These are phyloP conservation scores for Picus viridis DNA, from an alignment of 2,797 vertebrate genomes.

Conservation along the genomic window DNA sequence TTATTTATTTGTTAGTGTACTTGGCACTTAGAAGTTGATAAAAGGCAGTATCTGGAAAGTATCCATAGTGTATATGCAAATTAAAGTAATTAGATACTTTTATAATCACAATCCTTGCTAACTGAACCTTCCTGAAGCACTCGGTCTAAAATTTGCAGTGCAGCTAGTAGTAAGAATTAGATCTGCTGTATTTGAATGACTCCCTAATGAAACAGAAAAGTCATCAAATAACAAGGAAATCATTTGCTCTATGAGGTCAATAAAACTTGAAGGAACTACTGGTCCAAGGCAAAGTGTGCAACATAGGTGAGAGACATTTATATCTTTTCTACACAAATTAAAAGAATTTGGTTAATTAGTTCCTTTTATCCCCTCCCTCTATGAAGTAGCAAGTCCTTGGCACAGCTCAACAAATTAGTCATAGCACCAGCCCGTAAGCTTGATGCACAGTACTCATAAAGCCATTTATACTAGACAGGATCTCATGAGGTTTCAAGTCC, in stretches of 20 bases:
- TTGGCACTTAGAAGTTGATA: background rate
- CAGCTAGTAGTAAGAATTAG: background rate
- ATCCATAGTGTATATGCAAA: background rate
- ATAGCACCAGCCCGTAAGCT: background rate
- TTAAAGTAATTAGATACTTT: background rate
- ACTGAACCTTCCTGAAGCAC: background rate
- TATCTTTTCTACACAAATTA: background rate
- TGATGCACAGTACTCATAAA: background rate
- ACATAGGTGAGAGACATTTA: background rate
- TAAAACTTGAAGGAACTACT: background rate
- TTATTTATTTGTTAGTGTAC: background rate
- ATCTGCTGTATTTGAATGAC: background rate
- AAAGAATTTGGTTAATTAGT: background rate
- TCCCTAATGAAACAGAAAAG: conserved; percentile 17
- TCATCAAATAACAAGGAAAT: conserved; percentile 5
- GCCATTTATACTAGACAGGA: background rate
- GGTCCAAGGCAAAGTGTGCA: background rate
- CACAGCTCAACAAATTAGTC: background rate
- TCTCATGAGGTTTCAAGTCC: background rate
- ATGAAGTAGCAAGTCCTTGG: background rate
- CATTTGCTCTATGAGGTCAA: background rate
- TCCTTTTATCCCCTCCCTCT: background rate
- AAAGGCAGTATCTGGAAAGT: background rate
- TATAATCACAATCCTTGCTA: background rate
- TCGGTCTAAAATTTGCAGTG: background rate